Evolutionary conservation across 1,140 invertebrate genomes (phyloP).

Genomic region (Caerostris darwini): DNA sequence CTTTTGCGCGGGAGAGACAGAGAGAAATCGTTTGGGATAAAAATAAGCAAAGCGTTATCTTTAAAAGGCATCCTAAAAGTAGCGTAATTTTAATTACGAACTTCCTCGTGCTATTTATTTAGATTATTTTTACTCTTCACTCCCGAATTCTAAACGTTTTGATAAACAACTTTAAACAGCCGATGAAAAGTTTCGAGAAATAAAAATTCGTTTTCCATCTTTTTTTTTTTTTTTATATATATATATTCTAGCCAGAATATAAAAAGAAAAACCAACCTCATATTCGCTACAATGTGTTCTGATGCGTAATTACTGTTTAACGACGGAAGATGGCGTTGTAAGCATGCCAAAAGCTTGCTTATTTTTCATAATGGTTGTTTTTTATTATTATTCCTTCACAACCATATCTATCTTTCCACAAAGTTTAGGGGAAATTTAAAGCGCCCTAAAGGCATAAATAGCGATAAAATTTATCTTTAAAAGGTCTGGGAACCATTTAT

Average conservation of each 20-base stretch:
- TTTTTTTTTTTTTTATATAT: too few species aligned
- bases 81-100: constrained; percentile 75
- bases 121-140: constrained; percentile 26
- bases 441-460: constrained; percentile 50
- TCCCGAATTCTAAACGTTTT: constrained; percentile 61
- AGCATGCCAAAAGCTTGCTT: constrained; percentile 48
- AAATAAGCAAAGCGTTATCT: constrained; percentile 61
- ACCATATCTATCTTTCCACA: constrained; percentile 71
- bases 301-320: constrained; percentile 72
- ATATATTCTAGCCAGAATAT: constrained; percentile 13
- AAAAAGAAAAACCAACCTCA: constrained; percentile 36
- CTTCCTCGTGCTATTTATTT: constrained; percentile 71
- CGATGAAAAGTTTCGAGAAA: constrained; percentile 72
- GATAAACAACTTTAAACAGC: constrained; percentile 75
- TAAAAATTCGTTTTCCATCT: constrained; percentile 56
- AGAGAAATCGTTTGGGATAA: constrained; percentile 45
- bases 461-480: constrained; percentile 75
- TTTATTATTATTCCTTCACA: constrained; percentile 69
- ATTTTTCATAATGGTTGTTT: constrained; percentile 63
- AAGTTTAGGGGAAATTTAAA: constrained; percentile 71
- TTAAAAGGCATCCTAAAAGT: constrained; percentile 63
- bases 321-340: constrained; percentile 67
- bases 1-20: neutral
- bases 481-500: constrained; percentile 68
- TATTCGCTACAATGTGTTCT: constrained; percentile 41